These are phyloP conservation scores for Drosophila robusta DNA, from an alignment of 2,888 invertebrate genomes.

Conservation along the genomic window DNA sequence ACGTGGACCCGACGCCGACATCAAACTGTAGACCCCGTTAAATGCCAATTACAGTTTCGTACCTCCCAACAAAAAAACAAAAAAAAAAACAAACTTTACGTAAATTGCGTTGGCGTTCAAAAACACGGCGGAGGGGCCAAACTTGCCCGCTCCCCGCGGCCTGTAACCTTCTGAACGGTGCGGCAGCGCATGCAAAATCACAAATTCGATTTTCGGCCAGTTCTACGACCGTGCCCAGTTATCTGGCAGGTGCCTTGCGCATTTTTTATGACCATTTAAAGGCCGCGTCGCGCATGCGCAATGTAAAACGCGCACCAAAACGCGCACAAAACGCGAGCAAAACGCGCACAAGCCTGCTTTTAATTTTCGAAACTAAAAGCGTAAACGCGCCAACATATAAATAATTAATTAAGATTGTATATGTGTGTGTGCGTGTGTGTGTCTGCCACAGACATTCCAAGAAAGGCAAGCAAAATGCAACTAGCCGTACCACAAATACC, in stretches of 20 bases:
- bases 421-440: conserved; percentile 11
- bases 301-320: conserved; percentile 58
- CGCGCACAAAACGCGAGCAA: conserved; percentile 35
- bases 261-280: conserved; percentile 68
- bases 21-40: conserved; percentile 22
- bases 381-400: conserved; percentile 60
- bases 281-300: conserved; percentile 65
- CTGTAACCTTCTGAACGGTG: conserved; percentile 66
- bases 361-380: conserved; percentile 64
- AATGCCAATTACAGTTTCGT: conserved; percentile 49
- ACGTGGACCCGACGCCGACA: conserved; percentile 31
- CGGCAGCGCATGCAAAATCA: conserved; percentile 68
- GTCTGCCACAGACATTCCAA: conserved; percentile 9
- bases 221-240: conserved; percentile 53
- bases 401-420: conserved; percentile 56
- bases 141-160: not conserved
- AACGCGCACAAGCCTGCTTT: conserved; percentile 46
- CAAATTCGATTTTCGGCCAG: conserved; percentile 49
- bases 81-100: conserved; percentile 27
- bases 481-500: conserved; percentile 14
- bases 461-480: conserved; percentile 4
- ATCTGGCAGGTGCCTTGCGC: conserved; percentile 50
- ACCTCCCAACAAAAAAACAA: conserved; percentile 2
- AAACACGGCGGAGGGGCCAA: not conserved
- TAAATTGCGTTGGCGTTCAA: conserved; percentile 45